Evolutionary conservation across 2,888 invertebrate species (phyloP).

Genomic region (Dynastes grantii): DNA sequence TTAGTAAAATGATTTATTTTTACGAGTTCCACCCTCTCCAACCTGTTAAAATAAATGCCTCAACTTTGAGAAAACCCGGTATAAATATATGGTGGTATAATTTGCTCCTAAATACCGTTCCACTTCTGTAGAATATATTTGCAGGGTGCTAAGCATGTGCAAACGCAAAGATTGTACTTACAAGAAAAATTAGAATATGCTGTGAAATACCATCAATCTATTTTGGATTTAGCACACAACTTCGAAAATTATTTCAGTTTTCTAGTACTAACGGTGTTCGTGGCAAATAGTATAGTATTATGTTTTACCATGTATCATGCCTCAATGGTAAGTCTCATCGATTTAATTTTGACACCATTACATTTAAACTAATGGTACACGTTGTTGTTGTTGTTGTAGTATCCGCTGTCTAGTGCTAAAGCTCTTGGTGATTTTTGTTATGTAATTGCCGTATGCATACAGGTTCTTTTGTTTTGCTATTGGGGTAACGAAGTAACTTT

Average conservation of each 20-base stretch:
- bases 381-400: slow-evolving; percentile 12
- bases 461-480: slow-evolving; percentile 53
- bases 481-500: slow-evolving; percentile 56
- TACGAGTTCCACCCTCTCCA: no score
- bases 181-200: slow-evolving; percentile 26
- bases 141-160: neutral
- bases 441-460: slow-evolving; percentile 25
- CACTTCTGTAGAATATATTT: neutral
- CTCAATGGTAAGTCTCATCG: slow-evolving; percentile 41
- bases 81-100: no score
- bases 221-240: slow-evolving; percentile 51
- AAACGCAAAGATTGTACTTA: neutral
- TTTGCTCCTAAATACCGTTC: neutral
- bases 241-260: slow-evolving; percentile 54
- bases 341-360: no score
- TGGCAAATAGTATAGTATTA: slow-evolving; percentile 37
- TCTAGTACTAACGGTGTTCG: slow-evolving; percentile 47
- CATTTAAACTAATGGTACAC: neutral
- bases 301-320: slow-evolving; percentile 49
- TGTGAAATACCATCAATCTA: slow-evolving; percentile 53
- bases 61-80: no score
- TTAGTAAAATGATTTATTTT: no score
- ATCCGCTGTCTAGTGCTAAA: slow-evolving; percentile 32
- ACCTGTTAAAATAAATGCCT: no score
- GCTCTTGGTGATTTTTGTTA: slow-evolving; percentile 37